Conservation (phyloP, 2,888 invertebrate species). For the Acronicta psi region DNA sequence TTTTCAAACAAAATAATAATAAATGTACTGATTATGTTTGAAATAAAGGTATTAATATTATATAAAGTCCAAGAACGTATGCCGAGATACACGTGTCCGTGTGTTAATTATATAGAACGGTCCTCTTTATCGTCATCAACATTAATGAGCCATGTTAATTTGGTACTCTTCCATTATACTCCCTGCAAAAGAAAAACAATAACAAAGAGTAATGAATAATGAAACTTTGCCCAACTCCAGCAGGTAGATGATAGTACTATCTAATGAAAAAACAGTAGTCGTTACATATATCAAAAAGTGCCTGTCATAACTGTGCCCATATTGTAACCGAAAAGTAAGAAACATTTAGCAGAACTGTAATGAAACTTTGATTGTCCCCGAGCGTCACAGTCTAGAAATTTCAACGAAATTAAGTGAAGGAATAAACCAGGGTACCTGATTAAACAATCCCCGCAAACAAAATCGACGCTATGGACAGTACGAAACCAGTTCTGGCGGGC, state of each 20-base stretch:
- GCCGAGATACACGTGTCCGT: slow-evolving; percentile 3
- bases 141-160: slow-evolving; percentile 22
- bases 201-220: slow-evolving; percentile 10
- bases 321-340: slow-evolving; percentile 47
- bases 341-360: slow-evolving; percentile 35
- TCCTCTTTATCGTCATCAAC: slow-evolving; percentile 3
- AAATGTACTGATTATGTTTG: too few species aligned
- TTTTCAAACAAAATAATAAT: too few species aligned
- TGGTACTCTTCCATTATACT: slow-evolving; percentile 7
- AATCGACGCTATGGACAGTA: slow-evolving; percentile 28
- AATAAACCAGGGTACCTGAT: slow-evolving; percentile 19
- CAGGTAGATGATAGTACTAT: neutral
- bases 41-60: too few species aligned
- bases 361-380: slow-evolving; percentile 59
- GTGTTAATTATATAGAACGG: slow-evolving; percentile 18
- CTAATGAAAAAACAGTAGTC: slow-evolving; percentile 30
- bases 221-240: slow-evolving; percentile 5
- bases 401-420: slow-evolving; percentile 54
- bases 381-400: slow-evolving; percentile 47
- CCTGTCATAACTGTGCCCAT: slow-evolving; percentile 27
- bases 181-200: slow-evolving; percentile 13
- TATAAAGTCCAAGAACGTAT: neutral
- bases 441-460: slow-evolving; percentile 32
- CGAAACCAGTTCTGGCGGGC: slow-evolving; percentile 58
- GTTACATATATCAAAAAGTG: slow-evolving; percentile 6